Conservation (phyloP, 2,113 vertebrate species). For the Prionailurus viverrinus region DNA sequence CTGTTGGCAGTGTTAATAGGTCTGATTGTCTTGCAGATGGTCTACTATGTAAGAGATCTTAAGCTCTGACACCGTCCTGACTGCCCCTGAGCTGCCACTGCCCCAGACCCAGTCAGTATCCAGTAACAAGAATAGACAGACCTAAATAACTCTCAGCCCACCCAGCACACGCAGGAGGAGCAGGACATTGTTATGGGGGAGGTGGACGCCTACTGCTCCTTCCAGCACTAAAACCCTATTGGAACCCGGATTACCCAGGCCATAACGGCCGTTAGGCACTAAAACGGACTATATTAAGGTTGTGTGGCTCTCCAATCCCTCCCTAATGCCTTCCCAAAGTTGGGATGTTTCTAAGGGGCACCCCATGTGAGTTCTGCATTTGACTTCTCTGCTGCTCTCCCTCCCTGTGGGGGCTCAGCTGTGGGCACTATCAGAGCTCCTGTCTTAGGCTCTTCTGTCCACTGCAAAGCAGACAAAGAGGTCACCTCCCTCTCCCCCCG, state of each 20-base stretch:
- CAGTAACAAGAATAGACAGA: background rate
- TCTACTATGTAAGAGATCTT: slow-evolving; percentile 56
- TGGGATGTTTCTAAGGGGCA: background rate
- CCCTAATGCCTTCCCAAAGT: background rate
- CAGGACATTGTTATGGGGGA: background rate
- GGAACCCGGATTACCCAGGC: background rate
- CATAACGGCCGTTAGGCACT: background rate
- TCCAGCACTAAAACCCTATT: background rate
- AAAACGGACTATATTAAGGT: background rate
- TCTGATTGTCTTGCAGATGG: slow-evolving; percentile 53
- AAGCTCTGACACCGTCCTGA: background rate
- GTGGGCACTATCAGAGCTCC: background rate
- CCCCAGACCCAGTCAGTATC: background rate
- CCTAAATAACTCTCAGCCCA: slow-evolving; percentile 7
- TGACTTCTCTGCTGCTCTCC: slow-evolving; percentile 18
- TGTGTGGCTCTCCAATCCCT: background rate
- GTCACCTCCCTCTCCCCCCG: background rate
- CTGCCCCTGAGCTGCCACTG: background rate
- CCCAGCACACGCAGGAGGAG: background rate
- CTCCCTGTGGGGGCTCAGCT: background rate
- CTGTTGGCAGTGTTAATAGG: slow-evolving; percentile 54
- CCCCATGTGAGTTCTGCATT: background rate
- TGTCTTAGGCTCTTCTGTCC: background rate
- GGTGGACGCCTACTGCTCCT: background rate
- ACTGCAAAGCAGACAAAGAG: background rate